Evolutionary conservation across 1,140 invertebrate species (phyloP).

Genomic region (Capitella teleta): DNA sequence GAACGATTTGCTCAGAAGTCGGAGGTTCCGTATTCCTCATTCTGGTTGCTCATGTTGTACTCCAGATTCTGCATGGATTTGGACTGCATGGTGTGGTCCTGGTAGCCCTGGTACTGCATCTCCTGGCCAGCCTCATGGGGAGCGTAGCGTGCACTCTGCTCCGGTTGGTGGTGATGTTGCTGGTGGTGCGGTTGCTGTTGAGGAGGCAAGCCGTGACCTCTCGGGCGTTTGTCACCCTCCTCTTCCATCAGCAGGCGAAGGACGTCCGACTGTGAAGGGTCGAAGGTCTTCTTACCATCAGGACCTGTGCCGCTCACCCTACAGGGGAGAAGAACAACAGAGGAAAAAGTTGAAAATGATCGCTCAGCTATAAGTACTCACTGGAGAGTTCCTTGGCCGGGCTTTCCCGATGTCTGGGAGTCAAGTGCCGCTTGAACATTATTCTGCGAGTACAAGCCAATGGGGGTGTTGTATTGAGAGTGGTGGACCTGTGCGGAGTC

Average conservation of each 20-base stretch:
- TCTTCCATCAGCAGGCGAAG: constrained; percentile 9
- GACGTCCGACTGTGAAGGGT: constrained; percentile 12
- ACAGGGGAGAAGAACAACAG: background rate
- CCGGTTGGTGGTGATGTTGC: background rate
- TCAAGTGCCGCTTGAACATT: constrained; percentile 16
- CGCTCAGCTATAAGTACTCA: constrained; percentile 1
- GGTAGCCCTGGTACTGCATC: background rate
- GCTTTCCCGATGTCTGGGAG: constrained; percentile 10
- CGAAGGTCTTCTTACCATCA: constrained; percentile 8
- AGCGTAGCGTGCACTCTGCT: background rate
- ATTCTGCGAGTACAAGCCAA: constrained; percentile 17
- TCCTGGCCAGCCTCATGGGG: background rate
- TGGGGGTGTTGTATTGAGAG: constrained; percentile 19
- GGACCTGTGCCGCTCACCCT: constrained; percentile 6
- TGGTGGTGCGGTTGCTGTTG: background rate
- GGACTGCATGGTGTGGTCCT: background rate
- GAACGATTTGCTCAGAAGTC: background rate
- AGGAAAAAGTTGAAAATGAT: background rate
- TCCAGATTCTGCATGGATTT: background rate
- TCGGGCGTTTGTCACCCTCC: constrained; percentile 1
- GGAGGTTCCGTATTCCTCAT: background rate
- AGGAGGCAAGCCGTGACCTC: background rate
- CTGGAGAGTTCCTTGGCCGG: constrained; percentile 8
- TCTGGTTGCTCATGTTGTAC: too few relatives aligned
- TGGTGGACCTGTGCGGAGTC: constrained; percentile 41